phyloP scores from a whole-genome alignment of 2,797 vertebrate species.

The Avahi laniger region DNA sequence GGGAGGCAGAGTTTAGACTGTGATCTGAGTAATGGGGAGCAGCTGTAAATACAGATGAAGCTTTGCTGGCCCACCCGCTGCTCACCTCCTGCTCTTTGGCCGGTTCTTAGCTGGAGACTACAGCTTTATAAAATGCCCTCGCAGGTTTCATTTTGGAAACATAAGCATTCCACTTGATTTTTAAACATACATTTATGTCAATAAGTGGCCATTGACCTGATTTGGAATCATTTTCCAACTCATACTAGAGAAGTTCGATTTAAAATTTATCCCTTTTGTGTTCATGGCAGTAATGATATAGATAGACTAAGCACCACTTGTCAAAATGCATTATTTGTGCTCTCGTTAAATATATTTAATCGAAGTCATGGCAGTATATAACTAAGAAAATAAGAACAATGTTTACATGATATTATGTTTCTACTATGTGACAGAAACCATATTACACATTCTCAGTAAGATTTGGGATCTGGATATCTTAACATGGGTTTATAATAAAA shows the following conservation, averaged over 20 bases:
- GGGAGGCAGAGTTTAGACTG: too few species aligned
- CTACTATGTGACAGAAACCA: neutral
- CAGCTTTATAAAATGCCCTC: neutral
- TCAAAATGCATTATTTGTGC: neutral
- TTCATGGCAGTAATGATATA: neutral
- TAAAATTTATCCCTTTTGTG: neutral
- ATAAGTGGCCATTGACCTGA: neutral
- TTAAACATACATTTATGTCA: neutral
- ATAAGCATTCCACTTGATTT: neutral
- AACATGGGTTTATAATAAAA: neutral
- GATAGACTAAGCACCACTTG: neutral
- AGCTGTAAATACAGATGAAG: too few species aligned
- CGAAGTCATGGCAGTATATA: neutral
- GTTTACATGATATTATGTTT: neutral
- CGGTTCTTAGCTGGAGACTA: too few species aligned
- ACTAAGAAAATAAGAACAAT: neutral
- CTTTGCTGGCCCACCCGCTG: too few species aligned
- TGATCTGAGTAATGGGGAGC: too few species aligned
- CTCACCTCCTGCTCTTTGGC: too few species aligned
- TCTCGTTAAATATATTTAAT: neutral
- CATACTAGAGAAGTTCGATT: neutral
- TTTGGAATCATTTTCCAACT: neutral
- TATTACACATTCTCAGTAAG: neutral
- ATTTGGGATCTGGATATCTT: neutral
- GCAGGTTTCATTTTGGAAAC: neutral